Evolutionary conservation across 2,113 vertebrate species (phyloP).

Genomic region (Strix aluco): DNA sequence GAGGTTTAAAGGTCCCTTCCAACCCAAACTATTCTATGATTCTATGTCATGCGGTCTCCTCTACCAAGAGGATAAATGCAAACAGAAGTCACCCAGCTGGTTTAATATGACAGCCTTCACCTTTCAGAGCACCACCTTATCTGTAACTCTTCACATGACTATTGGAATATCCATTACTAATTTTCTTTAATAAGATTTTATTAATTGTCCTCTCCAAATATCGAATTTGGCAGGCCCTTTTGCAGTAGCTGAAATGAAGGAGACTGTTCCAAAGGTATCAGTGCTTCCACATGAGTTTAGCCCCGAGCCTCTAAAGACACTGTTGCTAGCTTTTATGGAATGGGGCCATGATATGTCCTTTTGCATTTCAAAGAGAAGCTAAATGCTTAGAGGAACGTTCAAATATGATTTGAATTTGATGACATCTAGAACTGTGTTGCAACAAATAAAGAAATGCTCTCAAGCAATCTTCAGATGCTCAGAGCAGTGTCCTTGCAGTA

Average conservation of each 20-base stretch:
- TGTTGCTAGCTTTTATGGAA: background rate
- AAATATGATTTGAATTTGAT: conserved; percentile 23
- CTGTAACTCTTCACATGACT: background rate
- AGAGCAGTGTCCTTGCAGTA: background rate
- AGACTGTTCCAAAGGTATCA: background rate
- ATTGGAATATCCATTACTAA: background rate
- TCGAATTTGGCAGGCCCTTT: background rate
- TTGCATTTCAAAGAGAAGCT: background rate
- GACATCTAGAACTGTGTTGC: conserved; percentile 11
- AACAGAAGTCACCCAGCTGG: background rate
- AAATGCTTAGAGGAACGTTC: background rate
- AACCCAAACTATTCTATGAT: no score
- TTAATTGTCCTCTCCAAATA: background rate
- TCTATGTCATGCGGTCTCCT: background rate
- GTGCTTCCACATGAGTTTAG: background rate
- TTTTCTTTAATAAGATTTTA: background rate
- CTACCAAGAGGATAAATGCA: background rate
- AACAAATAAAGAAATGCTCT: background rate
- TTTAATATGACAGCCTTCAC: background rate
- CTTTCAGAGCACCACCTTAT: background rate
- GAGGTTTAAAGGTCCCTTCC: no score
- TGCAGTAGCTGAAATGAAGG: background rate
- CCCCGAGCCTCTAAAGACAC: background rate
- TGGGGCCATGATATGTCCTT: background rate
- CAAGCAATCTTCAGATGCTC: background rate